Percentiles rank a stretch among this genome's conserved stretches.
These are phyloP conservation scores for Diachrysia chrysitis DNA, from an alignment of 2,888 invertebrate species.

Conservation along the genomic window DNA sequence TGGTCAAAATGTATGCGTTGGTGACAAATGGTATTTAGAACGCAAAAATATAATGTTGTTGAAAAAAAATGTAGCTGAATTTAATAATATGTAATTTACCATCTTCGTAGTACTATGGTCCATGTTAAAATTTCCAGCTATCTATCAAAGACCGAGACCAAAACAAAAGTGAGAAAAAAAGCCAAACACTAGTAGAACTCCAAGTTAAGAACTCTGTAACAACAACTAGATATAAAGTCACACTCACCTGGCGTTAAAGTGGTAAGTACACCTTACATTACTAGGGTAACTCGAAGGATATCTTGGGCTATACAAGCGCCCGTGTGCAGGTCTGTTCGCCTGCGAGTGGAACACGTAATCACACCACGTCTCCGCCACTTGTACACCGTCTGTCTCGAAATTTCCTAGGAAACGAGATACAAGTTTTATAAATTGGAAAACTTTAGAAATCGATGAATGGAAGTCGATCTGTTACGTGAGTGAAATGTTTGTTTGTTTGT, in stretches of 20 bases:
- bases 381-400: slow-evolving; percentile 94
- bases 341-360: slow-evolving; percentile 95
- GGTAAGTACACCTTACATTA: slow-evolving; percentile 96
- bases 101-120: no score
- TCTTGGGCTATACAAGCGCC: slow-evolving; percentile 96
- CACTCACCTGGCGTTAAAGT: slow-evolving; percentile 94
- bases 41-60: no score
- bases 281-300: slow-evolving; percentile 98
- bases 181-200: neutral
- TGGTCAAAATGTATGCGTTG: neutral
- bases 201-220: neutral
- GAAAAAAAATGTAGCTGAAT: no score
- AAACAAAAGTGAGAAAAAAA: neutral
- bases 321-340: slow-evolving; percentile 91
- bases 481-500: slow-evolving; percentile 47
- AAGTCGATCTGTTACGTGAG: slow-evolving; percentile 54
- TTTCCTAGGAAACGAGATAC: slow-evolving; percentile 88
- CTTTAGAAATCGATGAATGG: slow-evolving; percentile 47
- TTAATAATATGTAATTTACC: no score
- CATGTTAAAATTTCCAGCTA: neutral
- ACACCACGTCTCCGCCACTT: slow-evolving; percentile 93
- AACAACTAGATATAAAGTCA: neutral
- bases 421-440: slow-evolving; percentile 58
- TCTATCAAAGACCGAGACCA: neutral
- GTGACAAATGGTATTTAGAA: no score